These are phyloP conservation scores for Cyphomyrus discorhynchus DNA, from an alignment of 2,113 vertebrate genomes.

Conservation along the genomic window DNA sequence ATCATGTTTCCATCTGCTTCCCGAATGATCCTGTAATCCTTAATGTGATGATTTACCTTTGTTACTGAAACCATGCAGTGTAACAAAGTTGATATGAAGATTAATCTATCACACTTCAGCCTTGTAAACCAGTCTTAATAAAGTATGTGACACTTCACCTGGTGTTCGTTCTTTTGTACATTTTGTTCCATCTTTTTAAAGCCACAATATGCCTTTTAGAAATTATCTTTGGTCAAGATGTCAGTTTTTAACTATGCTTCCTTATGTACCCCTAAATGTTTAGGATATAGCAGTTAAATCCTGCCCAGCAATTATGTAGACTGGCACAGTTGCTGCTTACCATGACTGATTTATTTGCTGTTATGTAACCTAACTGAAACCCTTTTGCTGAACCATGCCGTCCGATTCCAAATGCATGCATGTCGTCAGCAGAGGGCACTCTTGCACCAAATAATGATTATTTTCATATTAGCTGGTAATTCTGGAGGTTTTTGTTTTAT, in stretches of 20 bases:
- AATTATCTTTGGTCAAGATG: neutral
- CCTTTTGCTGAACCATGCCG: neutral
- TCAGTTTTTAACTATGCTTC: neutral
- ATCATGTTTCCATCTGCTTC: neutral
- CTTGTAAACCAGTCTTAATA: constrained; percentile 50
- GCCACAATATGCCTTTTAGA: neutral
- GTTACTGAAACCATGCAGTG: constrained; percentile 17
- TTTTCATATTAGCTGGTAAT: neutral
- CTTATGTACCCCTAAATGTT: neutral
- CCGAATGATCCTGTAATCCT: neutral
- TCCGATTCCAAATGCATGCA: neutral
- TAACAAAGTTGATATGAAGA: constrained; percentile 31
- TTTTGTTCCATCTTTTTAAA: neutral
- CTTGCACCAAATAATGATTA: neutral
- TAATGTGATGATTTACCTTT: constrained; percentile 16
- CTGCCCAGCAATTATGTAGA: neutral
- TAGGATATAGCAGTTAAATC: neutral
- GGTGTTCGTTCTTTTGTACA: neutral
- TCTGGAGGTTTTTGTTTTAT: neutral
- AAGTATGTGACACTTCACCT: constrained; percentile 34
- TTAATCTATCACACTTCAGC: constrained; percentile 33
- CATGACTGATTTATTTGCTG: neutral
- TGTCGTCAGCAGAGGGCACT: constrained; percentile 14
- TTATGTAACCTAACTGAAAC: neutral
- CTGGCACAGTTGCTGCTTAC: neutral